phyloP scores from a whole-genome alignment of 2,888 invertebrate species.

The Heliconius sara region DNA sequence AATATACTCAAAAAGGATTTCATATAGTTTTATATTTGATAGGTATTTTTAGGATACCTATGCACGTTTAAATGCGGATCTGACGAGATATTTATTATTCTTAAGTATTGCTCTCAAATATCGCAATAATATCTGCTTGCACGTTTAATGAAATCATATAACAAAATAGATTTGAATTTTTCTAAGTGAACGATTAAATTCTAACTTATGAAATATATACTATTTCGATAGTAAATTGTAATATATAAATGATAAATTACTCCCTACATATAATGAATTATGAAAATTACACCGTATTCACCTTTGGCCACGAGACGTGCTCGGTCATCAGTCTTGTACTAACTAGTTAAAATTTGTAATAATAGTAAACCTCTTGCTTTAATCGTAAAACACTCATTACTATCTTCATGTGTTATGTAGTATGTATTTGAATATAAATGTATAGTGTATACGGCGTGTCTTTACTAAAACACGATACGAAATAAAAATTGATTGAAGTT shows the following conservation, averaged over 20 bases:
- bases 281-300: slow-evolving; percentile 41
- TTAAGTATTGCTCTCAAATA: no score
- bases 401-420: neutral
- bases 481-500: neutral
- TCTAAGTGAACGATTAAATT: neutral
- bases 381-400: slow-evolving; percentile 4
- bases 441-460: neutral
- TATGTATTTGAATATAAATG: neutral
- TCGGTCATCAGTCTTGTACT: slow-evolving; percentile 40
- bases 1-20: no score
- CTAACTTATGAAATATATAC: neutral
- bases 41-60: no score
- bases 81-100: no score
- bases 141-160: no score
- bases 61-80: no score
- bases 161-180: neutral
- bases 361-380: slow-evolving; percentile 3
- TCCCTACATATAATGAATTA: slow-evolving; percentile 37
- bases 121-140: no score
- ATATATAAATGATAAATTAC: slow-evolving; percentile 37
- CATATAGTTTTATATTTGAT: no score
- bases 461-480: neutral
- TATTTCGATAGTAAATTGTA: slow-evolving; percentile 24
- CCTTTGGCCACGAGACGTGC: slow-evolving; percentile 39
- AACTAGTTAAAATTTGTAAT: slow-evolving; percentile 30